A percentile compares a stretch with the other conserved stretches of the same genome.
Evolutionary conservation across 2,113 vertebrate genomes (phyloP).

Genomic region (chimpanzee (Pan troglodytes)): DNA sequence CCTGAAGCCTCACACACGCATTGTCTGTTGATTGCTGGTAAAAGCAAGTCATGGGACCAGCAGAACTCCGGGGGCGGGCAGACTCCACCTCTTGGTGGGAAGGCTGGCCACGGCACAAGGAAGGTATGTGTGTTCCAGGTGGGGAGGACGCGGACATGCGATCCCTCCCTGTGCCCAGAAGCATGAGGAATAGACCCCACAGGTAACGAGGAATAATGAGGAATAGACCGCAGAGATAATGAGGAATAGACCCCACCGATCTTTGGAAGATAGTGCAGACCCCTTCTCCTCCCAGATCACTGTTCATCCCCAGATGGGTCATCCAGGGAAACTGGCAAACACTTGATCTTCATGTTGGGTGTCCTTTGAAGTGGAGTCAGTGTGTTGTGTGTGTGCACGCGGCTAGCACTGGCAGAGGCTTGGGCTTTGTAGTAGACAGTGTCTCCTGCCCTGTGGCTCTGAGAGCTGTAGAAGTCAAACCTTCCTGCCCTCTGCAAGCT

Average conservation of each 20-base stretch:
- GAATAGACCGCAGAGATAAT: neutral
- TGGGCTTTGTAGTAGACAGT: neutral
- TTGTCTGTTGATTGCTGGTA: neutral
- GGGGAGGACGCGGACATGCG: neutral
- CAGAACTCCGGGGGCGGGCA: neutral
- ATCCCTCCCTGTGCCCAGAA: neutral
- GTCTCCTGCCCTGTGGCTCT: neutral
- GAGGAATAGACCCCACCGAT: neutral
- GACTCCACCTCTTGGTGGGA: neutral
- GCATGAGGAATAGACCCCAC: neutral
- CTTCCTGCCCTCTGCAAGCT: neutral
- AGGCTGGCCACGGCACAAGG: neutral
- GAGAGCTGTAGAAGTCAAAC: neutral
- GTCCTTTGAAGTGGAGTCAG: neutral
- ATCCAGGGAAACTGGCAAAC: neutral
- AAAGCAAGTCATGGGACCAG: neutral
- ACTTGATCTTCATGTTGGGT: neutral
- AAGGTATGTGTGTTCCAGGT: neutral
- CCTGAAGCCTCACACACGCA: neutral
- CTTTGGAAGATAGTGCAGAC: neutral
- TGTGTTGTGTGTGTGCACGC: neutral
- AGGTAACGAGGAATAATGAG: neutral
- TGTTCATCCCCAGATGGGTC: neutral
- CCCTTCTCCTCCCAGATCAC: neutral
- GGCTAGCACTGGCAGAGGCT: neutral